These are phyloP conservation scores for Lordiphosa fenestrarum DNA, from an alignment of 2,888 invertebrate genomes.

Conservation along the genomic window DNA sequence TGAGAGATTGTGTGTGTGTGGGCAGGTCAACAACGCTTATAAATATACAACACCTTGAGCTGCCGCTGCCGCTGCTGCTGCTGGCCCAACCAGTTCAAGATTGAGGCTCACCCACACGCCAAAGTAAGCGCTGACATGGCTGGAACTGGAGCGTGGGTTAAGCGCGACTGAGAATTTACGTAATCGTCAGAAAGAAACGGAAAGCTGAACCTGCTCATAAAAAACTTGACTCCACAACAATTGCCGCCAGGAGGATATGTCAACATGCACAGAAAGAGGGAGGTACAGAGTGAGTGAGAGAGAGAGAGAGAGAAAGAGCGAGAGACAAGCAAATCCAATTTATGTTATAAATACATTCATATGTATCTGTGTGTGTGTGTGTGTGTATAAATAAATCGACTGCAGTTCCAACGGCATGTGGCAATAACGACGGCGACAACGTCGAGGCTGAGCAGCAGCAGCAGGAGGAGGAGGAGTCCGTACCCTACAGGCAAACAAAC, in stretches of 20 bases:
- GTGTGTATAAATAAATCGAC: constrained; percentile 56
- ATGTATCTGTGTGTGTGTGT: constrained; percentile 14
- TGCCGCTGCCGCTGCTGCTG: not conserved
- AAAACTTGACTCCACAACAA: constrained; percentile 4
- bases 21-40: constrained; percentile 6
- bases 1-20: constrained; percentile 8
- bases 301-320: constrained; percentile 13
- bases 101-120: not conserved
- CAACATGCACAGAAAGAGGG: constrained; percentile 17
- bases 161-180: constrained; percentile 24
- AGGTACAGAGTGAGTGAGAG: no score
- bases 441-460: not conserved
- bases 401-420: constrained; percentile 59
- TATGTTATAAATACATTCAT: constrained; percentile 29
- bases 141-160: constrained; percentile 21
- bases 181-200: constrained; percentile 22
- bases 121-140: not conserved
- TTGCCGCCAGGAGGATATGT: constrained; percentile 11
- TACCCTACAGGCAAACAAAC: constrained; percentile 16
- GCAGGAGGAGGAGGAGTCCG: not conserved
- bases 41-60: constrained; percentile 8
- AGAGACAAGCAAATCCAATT: constrained; percentile 60
- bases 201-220: constrained; percentile 7
- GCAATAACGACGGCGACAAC: constrained; percentile 35
- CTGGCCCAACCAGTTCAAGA: constrained; percentile 1